Evolutionary conservation across 2,888 invertebrate species (phyloP).

Genomic region (Sthenelais limicola): DNA sequence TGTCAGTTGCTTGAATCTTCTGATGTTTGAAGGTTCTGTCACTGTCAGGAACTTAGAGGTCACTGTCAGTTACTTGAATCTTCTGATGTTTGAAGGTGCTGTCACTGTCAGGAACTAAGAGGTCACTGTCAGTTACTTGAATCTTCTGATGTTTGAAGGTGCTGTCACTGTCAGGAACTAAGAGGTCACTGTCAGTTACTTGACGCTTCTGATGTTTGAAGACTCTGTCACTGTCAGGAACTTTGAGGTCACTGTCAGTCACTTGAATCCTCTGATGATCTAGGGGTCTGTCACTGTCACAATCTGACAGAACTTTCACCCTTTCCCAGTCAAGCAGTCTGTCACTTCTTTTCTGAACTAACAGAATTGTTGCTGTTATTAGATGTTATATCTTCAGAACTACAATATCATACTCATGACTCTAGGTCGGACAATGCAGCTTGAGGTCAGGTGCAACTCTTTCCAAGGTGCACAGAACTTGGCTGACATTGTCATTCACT

Average conservation of each 20-base stretch:
- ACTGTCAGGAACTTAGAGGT: conserved; percentile 12
- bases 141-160: neutral
- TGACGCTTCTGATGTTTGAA: neutral
- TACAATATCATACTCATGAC: no score
- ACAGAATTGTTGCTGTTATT: neutral
- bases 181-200: neutral
- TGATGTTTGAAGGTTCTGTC: conserved; percentile 8
- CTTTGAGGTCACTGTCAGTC: neutral
- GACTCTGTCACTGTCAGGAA: neutral
- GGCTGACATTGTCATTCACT: conserved; percentile 15
- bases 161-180: conserved; percentile 20
- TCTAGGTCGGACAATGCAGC: neutral
- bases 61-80: neutral
- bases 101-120: conserved; percentile 15
- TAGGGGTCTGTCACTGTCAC: neutral
- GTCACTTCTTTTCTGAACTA: conserved; percentile 15
- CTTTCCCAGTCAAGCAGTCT: conserved; percentile 17
- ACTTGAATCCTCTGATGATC: neutral
- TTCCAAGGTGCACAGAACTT: neutral
- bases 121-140: no score
- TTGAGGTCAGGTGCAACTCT: conserved; percentile 27
- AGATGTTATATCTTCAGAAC: no score
- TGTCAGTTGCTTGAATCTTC: conserved; percentile 2
- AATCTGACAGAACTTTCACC: neutral
- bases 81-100: no score